Percentiles rank a stretch among this genome's conserved stretches.
phyloP scores from a whole-genome alignment of 2,113 vertebrate species.

The Progne subis region DNA sequence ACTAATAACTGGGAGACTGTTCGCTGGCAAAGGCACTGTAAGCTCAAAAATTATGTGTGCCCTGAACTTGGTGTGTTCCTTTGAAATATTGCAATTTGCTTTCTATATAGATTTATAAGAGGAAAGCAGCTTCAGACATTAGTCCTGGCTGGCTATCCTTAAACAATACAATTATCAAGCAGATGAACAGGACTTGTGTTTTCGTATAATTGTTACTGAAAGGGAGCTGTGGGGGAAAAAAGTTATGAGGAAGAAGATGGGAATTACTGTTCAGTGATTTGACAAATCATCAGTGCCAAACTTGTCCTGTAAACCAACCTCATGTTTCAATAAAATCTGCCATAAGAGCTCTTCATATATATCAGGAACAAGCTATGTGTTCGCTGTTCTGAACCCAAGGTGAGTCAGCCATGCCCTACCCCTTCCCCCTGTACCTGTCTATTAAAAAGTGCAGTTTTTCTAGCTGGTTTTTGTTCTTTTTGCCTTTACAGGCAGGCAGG shows the following conservation, averaged over 20 bases:
- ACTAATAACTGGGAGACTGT: not conserved
- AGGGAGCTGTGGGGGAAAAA: fast-evolving
- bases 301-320: not conserved
- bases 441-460: not conserved
- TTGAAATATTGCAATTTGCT: not conserved
- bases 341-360: fast-evolving
- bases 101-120: not conserved
- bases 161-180: not conserved
- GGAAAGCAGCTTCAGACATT: not conserved
- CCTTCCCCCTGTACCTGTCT: not conserved
- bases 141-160: not conserved
- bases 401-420: fast-evolving
- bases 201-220: not conserved
- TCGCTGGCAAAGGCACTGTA: not conserved
- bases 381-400: not conserved
- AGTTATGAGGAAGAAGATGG: not conserved
- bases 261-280: not conserved
- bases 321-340: not conserved
- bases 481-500: not conserved
- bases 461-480: not conserved
- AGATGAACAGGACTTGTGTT: not conserved
- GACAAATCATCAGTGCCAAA: not conserved
- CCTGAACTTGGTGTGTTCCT: not conserved
- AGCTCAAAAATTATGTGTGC: not conserved
- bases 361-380: not conserved